Base-by-base conservation (phyloP, 2,888 invertebrate species). In the Argyresthia goedartella region DNA sequence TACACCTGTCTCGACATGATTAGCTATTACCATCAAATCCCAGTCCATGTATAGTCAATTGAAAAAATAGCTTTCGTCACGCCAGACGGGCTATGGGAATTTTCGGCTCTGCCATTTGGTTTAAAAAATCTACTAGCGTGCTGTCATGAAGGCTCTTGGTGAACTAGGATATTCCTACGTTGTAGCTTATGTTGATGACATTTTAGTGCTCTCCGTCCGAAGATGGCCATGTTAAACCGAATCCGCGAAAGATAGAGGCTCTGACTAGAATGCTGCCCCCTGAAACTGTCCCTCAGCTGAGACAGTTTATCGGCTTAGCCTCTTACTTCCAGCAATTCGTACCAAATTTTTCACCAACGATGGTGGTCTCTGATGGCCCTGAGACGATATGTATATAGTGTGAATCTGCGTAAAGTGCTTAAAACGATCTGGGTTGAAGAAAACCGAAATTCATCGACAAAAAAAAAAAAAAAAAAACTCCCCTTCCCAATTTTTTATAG, bases 271-370 rank as follows among this genome's bases (percentile, higher is more conserved):
- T 25, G 4, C 42, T 25, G 3, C 42, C 42, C 6, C 50, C 50
- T 1, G 7, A 42, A 50, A 50, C 42, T 4, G 42, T 25, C 1
- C 4, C 16, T 25, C 50, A 50, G n/a, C 8, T 50, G 1, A 8
- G 50, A 8, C 50, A 50, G n/a, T 50, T 50, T 25, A 16, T 42
- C 7, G 50, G 43, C 10, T n/a, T 50, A 4, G 50, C 50, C 1
- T 50, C 50, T 1, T 50, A 50, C 13, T 50, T 50, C 11, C 6
- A 43, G 1, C 16, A 25, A 25, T 50, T 50, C n/a, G 13, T 50
- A 1, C 42, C 16, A n/a, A n/a, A 25, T 2, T 50, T 42, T n/a
- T 42, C 50, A 1, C 25, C 25, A 36, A 9, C 9, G 9, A 36
- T 36, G 36, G 9, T 8, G 36, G 8, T 9, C 36, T 36, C n/a